A percentile compares a stretch with the other conserved stretches of the same genome.
These are phyloP conservation scores for Yponomeuta malinellus DNA, from an alignment of 2,888 invertebrate genomes.

Conservation along the genomic window DNA sequence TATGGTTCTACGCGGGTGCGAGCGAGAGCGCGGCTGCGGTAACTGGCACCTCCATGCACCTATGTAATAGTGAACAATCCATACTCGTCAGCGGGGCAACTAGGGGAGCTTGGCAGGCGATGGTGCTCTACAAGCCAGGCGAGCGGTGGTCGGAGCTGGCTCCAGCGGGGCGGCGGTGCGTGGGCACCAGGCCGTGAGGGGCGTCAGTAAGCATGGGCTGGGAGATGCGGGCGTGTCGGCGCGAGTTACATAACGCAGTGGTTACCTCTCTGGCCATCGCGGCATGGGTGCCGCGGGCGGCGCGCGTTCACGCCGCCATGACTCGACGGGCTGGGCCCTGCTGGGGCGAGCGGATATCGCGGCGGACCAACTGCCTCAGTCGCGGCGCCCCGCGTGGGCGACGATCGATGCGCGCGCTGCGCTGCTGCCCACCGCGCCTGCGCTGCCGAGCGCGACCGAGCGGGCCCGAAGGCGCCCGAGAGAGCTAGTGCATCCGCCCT, in stretches of 20 bases:
- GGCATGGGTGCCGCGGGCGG: constrained; percentile 79
- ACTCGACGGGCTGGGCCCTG: constrained; percentile 55
- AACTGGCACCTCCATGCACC: constrained; percentile 25
- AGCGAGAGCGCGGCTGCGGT: constrained; percentile 57
- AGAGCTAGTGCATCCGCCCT: constrained; percentile 52
- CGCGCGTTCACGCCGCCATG: constrained; percentile 75
- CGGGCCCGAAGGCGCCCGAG: constrained; percentile 36
- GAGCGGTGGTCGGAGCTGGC: constrained; percentile 19
- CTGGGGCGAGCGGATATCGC: constrained; percentile 65
- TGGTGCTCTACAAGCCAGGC: background rate
- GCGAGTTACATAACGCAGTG: constrained; percentile 33
- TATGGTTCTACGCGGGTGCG: constrained; percentile 33
- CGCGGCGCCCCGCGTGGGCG: constrained; percentile 37
- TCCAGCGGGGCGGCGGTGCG: background rate
- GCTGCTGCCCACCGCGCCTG: constrained; percentile 44
- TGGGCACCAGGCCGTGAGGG: constrained; percentile 23
- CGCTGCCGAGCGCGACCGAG: constrained; percentile 41
- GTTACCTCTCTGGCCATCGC: constrained; percentile 83
- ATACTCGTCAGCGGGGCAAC: constrained; percentile 21
- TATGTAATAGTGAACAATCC: constrained; percentile 20
- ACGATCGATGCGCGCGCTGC: constrained; percentile 52
- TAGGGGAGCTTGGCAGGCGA: constrained; percentile 20
- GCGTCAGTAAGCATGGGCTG: constrained; percentile 36
- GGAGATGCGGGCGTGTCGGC: constrained; percentile 48
- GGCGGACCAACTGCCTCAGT: constrained; percentile 29